phyloP scores from a whole-genome alignment of 1,140 invertebrate genomes.

The Dufourea novaeangliae region DNA sequence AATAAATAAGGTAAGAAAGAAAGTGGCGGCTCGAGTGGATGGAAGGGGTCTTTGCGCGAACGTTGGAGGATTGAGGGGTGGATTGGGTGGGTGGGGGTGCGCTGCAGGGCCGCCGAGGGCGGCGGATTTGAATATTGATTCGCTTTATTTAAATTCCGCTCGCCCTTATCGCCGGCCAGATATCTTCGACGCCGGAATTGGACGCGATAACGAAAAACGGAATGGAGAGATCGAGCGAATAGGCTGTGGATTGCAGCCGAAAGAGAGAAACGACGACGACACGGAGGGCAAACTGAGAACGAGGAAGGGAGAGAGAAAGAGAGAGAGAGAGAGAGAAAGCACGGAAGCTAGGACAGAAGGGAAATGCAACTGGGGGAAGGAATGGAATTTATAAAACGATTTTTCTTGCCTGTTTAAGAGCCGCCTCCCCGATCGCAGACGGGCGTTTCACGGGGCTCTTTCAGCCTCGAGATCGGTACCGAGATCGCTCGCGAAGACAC shows the following conservation, averaged over 20 bases:
- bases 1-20: slow-evolving; percentile 58
- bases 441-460: slow-evolving; percentile 38
- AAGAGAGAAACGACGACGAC: slow-evolving; percentile 37
- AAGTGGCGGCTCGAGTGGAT: background rate
- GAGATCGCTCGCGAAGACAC: background rate
- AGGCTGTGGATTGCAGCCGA: slow-evolving; percentile 63
- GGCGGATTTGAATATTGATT: slow-evolving; percentile 80
- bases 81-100: background rate
- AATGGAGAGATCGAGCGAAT: slow-evolving; percentile 72
- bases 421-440: slow-evolving; percentile 25
- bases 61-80: no score
- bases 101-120: slow-evolving; percentile 29
- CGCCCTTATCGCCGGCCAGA: slow-evolving; percentile 74
- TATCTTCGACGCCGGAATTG: slow-evolving; percentile 79
- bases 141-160: slow-evolving; percentile 79
- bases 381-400: slow-evolving; percentile 69
- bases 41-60: no score
- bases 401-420: slow-evolving; percentile 58
- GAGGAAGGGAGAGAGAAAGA: background rate
- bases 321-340: slow-evolving; percentile 44
- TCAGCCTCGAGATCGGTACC: slow-evolving; percentile 19
- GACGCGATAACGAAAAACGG: slow-evolving; percentile 78
- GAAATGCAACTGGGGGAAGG: slow-evolving; percentile 57
- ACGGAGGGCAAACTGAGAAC: slow-evolving; percentile 1
- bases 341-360: slow-evolving; percentile 60